phyloP scores from a whole-genome alignment of 2,888 invertebrate species.

The Lomographa bimaculata region DNA sequence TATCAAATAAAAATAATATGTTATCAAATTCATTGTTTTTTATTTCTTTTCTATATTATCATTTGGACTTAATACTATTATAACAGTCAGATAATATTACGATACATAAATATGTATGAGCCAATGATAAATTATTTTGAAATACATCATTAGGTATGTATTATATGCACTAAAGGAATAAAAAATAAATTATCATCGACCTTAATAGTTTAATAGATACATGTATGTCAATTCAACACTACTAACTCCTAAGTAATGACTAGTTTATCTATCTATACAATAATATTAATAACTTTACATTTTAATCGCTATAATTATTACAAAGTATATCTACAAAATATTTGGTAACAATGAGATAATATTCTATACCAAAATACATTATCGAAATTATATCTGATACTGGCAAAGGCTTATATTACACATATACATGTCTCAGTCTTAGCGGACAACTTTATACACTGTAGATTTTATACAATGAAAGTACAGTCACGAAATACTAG shows the following conservation, averaged over 20 bases:
- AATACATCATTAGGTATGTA: too few relatives aligned
- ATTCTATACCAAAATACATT: conserved; percentile 77
- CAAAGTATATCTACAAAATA: conserved; percentile 74
- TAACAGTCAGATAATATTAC: conserved; percentile 66
- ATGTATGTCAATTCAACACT: conserved; percentile 45
- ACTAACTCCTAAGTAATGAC: conserved; percentile 75
- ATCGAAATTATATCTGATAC: conserved; percentile 64
- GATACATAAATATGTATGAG: conserved; percentile 44
- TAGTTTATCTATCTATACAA: conserved; percentile 77
- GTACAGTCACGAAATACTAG: conserved; percentile 52
- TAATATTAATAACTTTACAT: conserved; percentile 51
- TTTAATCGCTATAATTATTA: conserved; percentile 43
- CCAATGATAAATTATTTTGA: conserved; percentile 32
- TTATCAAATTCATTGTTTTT: conserved; percentile 50
- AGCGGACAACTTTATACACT: conserved; percentile 43
- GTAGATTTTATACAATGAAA: conserved; percentile 42
- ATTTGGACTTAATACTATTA: conserved; percentile 41
- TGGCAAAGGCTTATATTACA: conserved; percentile 62
- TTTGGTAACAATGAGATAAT: conserved; percentile 83
- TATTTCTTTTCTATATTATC: conserved; percentile 52
- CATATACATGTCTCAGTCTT: conserved; percentile 74
- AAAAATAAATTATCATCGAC: conserved; percentile 3
- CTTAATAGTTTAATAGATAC: conserved; percentile 20
- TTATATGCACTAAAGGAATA: too few relatives aligned
- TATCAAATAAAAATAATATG: too few relatives aligned